Conservation (phyloP, 2,888 invertebrate genomes). For the Aleiodes leptofemur region DNA sequence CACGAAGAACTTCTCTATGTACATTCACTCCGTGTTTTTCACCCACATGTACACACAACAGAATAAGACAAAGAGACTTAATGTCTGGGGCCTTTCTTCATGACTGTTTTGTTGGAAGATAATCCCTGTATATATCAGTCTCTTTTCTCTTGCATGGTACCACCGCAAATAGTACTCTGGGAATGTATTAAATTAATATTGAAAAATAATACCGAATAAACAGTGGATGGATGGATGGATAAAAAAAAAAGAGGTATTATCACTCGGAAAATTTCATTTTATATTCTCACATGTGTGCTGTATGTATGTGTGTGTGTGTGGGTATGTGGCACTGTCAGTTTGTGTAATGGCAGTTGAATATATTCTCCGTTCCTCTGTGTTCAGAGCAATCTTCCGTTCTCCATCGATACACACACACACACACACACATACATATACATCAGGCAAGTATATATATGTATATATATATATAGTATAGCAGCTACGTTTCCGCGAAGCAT, state of each 20-base stretch:
- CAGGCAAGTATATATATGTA: not conserved
- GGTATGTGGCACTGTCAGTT: constrained; percentile 46
- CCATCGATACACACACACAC: constrained; percentile 24
- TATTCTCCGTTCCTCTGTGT: constrained; percentile 36
- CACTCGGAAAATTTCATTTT: constrained; percentile 24
- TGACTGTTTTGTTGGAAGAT: no score
- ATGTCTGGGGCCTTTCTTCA: constrained; percentile 38
- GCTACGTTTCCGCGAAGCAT: constrained; percentile 65
- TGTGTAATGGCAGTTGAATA: constrained; percentile 50
- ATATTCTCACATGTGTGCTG: no score
- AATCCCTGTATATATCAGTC: no score
- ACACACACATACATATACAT: constrained; percentile 11
- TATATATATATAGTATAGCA: constrained; percentile 28
- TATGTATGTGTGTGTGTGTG: not conserved
- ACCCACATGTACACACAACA: constrained; percentile 7
- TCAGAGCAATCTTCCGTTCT: constrained; percentile 43
- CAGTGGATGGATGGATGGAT: no score
- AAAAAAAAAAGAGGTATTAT: constrained; percentile 10
- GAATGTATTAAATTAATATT: no score
- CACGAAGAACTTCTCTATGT: constrained; percentile 33
- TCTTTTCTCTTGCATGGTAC: no score
- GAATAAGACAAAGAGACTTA: constrained; percentile 48
- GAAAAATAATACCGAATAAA: constrained; percentile 6
- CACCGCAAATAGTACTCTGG: no score
- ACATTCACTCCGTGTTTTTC: constrained; percentile 29